A percentile compares a stretch with the other conserved stretches of the same genome.
Evolutionary conservation across 2,113 vertebrate genomes (phyloP).

Genomic region (Struthidea cinerea): DNA sequence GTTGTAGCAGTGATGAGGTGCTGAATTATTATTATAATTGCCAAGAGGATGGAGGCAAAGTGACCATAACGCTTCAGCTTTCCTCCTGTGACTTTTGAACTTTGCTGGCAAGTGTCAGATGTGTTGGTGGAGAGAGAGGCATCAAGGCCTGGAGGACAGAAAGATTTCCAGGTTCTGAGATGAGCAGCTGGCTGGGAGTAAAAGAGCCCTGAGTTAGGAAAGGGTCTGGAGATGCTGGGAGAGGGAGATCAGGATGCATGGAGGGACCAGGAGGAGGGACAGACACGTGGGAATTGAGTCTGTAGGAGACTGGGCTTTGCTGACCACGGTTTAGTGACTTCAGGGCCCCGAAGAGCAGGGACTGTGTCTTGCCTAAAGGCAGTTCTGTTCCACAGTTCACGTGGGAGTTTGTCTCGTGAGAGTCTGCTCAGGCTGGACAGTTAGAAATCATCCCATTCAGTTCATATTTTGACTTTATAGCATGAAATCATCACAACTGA

Average conservation of each 20-base stretch:
- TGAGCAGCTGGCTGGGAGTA: background rate
- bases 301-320: background rate
- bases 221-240: background rate
- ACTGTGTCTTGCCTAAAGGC: background rate
- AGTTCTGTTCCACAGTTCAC: background rate
- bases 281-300: background rate
- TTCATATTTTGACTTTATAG: background rate
- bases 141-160: background rate
- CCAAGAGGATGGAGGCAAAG: background rate
- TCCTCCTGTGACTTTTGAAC: background rate
- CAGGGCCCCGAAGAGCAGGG: background rate
- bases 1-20: background rate
- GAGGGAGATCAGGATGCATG: background rate
- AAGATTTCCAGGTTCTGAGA: background rate
- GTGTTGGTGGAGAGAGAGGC: background rate
- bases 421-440: background rate
- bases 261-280: background rate
- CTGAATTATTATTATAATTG: background rate
- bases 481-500: background rate
- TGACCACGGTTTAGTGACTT: accelerated
- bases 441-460: background rate
- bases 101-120: background rate
- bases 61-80: background rate
- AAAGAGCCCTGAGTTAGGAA: background rate
- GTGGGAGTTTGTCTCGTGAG: background rate